phyloP scores from a whole-genome alignment of 2,888 invertebrate genomes.

The Biston betularia region DNA sequence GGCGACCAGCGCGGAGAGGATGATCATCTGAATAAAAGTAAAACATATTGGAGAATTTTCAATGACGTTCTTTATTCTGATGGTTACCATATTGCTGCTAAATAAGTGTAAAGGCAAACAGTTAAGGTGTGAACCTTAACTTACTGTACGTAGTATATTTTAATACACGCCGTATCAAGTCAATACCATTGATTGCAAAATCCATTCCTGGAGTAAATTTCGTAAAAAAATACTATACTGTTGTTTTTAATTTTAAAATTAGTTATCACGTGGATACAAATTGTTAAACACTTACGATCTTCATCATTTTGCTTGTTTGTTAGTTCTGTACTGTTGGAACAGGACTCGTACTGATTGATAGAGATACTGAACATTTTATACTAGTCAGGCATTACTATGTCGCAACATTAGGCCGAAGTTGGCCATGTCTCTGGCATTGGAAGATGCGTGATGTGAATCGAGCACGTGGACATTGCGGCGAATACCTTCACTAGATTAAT shows the following conservation, averaged over 20 bases:
- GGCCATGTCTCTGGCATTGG: slow-evolving; percentile 77
- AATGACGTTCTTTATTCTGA: not conserved
- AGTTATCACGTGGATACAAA: not conserved
- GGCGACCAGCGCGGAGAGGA: slow-evolving; percentile 72
- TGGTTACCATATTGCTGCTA: too few relatives aligned
- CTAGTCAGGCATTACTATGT: slow-evolving; percentile 51
- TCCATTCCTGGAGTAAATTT: too few relatives aligned
- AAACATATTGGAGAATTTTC: not conserved
- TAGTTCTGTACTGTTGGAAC: slow-evolving; percentile 60
- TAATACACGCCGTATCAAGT: too few relatives aligned
- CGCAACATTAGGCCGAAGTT: slow-evolving; percentile 60
- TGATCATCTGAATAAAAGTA: slow-evolving; percentile 61
- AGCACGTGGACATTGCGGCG: slow-evolving; percentile 37
- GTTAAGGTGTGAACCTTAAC: too few relatives aligned
- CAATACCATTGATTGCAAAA: too few relatives aligned
- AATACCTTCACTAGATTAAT: slow-evolving; percentile 52
- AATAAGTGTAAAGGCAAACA: too few relatives aligned
- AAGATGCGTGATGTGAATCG: slow-evolving; percentile 72
- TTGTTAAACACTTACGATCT: slow-evolving; percentile 67
- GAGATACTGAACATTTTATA: slow-evolving; percentile 68
- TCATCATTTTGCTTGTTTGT: slow-evolving; percentile 74
- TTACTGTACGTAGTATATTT: too few relatives aligned
- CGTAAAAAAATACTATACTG: too few relatives aligned
- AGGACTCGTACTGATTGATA: slow-evolving; percentile 62
- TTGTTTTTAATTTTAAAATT: not conserved